These are phyloP conservation scores for Ailurus styani DNA, from an alignment of 2,113 vertebrate species.

Conservation along the genomic window DNA sequence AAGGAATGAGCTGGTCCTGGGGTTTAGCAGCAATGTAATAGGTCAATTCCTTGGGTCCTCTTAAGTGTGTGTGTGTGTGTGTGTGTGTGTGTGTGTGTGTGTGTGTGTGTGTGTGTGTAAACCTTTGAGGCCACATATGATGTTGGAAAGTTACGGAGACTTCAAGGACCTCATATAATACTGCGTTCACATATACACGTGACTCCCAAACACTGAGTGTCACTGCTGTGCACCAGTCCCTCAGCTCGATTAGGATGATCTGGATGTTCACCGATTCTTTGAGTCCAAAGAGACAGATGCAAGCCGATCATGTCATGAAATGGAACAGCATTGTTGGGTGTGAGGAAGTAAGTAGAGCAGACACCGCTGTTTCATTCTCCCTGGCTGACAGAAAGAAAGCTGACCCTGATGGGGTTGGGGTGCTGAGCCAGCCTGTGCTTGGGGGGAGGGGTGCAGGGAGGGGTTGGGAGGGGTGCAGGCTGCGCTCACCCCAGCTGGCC, in stretches of 20 bases:
- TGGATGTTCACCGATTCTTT: background rate
- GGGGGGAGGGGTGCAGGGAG: fast-evolving
- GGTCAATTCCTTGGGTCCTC: background rate
- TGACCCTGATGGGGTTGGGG: too few species aligned
- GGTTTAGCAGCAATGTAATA: background rate
- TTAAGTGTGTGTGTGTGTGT: background rate
- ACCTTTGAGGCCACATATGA: background rate
- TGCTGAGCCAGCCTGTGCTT: too few species aligned
- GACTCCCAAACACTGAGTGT: background rate
- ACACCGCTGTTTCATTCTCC: background rate
- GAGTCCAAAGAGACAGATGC: background rate
- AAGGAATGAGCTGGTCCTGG: background rate
- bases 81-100: background rate
- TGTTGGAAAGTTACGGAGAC: background rate
- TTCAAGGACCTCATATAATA: background rate
- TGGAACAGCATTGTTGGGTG: background rate
- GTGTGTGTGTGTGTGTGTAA: background rate
- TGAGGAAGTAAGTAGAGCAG: background rate
- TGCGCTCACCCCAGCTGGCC: background rate
- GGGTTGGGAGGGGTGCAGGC: fast-evolving
- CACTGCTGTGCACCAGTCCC: background rate
- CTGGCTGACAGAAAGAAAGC: background rate
- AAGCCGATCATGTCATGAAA: background rate
- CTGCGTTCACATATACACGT: background rate
- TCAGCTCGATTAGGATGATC: background rate